Percentiles rank a stretch among this genome's conserved stretches.
phyloP scores from a whole-genome alignment of 1,140 invertebrate genomes.

The Polypedilum pembai region DNA sequence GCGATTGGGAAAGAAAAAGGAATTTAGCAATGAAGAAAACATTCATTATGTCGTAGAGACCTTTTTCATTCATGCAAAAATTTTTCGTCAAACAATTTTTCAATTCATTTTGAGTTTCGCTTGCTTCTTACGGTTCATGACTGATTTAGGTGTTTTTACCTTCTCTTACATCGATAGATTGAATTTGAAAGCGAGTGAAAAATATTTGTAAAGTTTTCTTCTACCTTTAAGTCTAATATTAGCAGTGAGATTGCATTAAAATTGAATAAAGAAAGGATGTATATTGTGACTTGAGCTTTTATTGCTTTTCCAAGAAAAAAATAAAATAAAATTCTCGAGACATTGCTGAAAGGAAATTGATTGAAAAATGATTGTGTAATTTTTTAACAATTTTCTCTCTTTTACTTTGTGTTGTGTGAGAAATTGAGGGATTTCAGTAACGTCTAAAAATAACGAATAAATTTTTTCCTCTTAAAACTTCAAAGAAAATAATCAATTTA shows the following conservation, averaged over 20 bases:
- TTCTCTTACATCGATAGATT: neutral
- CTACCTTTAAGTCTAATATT: neutral
- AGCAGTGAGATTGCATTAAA: slow-evolving; percentile 5
- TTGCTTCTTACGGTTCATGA: slow-evolving; percentile 9
- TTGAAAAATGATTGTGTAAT: no score
- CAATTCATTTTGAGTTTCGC: slow-evolving; percentile 2
- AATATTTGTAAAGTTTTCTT: slow-evolving; percentile 5
- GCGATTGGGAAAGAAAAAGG: neutral
- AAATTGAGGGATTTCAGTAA: neutral
- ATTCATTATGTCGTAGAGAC: slow-evolving; percentile 4
- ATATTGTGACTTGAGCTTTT: slow-evolving; percentile 17
- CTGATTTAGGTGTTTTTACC: neutral
- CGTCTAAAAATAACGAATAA: no score
- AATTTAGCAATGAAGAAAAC: neutral
- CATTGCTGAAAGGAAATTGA: no score
- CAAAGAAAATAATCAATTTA: no score
- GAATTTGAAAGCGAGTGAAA: neutral
- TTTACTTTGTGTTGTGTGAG: neutral
- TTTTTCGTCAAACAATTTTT: slow-evolving; percentile 16
- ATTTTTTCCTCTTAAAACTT: no score
- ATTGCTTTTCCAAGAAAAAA: neutral
- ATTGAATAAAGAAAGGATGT: neutral
- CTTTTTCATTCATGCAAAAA: slow-evolving; percentile 15
- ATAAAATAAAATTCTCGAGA: no score
- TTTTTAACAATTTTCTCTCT: neutral